phyloP scores from a whole-genome alignment of 1,140 invertebrate genomes.

The Nomia melanderi region DNA sequence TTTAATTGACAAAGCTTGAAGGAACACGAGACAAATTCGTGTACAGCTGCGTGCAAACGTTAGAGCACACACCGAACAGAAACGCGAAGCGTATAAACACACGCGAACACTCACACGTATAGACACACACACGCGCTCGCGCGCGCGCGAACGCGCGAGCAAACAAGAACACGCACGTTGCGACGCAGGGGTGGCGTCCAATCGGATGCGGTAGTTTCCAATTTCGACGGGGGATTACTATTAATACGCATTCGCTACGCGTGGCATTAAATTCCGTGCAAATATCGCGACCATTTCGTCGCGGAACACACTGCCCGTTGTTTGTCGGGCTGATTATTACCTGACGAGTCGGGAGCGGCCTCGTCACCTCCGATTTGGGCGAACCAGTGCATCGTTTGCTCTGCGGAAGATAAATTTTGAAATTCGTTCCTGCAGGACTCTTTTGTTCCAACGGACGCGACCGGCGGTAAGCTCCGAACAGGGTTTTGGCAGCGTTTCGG shows the following conservation, averaged over 20 bases:
- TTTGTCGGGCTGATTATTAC: constrained; percentile 66
- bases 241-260: constrained; percentile 42
- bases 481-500: background rate
- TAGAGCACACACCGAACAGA: background rate
- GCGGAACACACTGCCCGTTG: constrained; percentile 42
- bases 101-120: background rate
- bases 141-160: too few species aligned
- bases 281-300: constrained; percentile 16
- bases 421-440: constrained; percentile 28
- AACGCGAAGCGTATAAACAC: background rate
- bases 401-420: constrained; percentile 70
- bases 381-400: constrained; percentile 81
- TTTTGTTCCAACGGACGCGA: constrained; percentile 1
- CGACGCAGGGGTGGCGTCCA: background rate
- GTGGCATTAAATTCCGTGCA: constrained; percentile 22
- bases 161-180: too few species aligned
- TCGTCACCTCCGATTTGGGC: constrained; percentile 76
- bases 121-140: background rate
- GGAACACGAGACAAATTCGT: background rate
- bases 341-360: constrained; percentile 70
- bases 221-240: constrained; percentile 31
- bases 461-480: background rate
- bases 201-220: constrained; percentile 31
- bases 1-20: background rate
- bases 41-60: background rate